Evolutionary conservation across 2,797 vertebrate species (phyloP).

Genomic region (Melanogrammus aeglefinus): DNA sequence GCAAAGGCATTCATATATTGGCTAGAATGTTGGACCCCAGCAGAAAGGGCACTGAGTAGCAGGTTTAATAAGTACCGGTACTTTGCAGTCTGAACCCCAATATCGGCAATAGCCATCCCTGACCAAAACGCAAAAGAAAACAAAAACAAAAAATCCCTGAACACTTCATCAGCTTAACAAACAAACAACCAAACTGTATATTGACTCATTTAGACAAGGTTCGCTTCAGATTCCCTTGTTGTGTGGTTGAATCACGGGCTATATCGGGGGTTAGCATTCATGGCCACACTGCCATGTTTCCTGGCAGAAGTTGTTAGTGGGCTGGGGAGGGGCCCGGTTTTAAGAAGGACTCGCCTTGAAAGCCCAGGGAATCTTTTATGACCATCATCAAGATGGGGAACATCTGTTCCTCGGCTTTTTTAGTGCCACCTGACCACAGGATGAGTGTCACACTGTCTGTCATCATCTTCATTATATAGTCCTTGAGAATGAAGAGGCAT

Average conservation of each 20-base stretch:
- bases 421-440: slow-evolving; percentile 67
- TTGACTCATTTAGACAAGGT: neutral
- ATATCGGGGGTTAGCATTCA: neutral
- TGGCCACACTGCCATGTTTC: neutral
- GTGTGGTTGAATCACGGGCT: neutral
- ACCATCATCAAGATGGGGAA: slow-evolving; percentile 57
- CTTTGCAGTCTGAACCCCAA: neutral
- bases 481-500: slow-evolving; percentile 60
- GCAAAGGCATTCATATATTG: neutral
- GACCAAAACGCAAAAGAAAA: too few species aligned
- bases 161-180: neutral
- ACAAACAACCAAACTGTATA: neutral
- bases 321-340: slow-evolving; percentile 35
- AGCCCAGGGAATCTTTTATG: slow-evolving; percentile 52
- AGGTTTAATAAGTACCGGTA: neutral
- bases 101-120: neutral
- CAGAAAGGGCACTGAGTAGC: neutral
- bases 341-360: slow-evolving; percentile 57
- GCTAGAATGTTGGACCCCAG: neutral
- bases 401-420: slow-evolving; percentile 67
- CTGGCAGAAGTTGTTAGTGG: slow-evolving; percentile 14
- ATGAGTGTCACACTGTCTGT: slow-evolving; percentile 55
- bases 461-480: slow-evolving; percentile 73
- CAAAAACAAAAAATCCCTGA: neutral
- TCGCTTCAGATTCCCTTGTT: neutral